Conservation (phyloP, 2,797 vertebrate genomes). For the Tragopan temminckii region DNA sequence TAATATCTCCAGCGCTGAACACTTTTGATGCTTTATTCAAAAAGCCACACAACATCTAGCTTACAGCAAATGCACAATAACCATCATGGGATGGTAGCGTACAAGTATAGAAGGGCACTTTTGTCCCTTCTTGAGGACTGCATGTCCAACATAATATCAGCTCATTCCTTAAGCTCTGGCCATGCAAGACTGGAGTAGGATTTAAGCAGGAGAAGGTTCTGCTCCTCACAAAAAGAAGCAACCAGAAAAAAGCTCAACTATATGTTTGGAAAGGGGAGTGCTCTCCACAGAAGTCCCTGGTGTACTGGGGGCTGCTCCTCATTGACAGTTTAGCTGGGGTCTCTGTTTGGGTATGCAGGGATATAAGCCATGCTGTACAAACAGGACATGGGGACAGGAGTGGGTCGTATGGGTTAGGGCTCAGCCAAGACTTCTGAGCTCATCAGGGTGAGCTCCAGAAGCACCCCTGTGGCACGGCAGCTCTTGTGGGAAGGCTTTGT, state of each 20-base stretch:
- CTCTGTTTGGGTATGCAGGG: not conserved
- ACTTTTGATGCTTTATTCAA: conserved; percentile 51
- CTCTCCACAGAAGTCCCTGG: not conserved
- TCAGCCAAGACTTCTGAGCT: not conserved
- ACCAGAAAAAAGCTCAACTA: not conserved
- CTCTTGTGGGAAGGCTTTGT: not conserved
- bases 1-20: conserved; percentile 21
- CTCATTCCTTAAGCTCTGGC: not conserved
- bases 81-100: not conserved
- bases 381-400: not conserved
- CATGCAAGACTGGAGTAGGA: not conserved
- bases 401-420: not conserved
- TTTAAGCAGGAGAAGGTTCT: not conserved
- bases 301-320: not conserved
- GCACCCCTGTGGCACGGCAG: fast-evolving
- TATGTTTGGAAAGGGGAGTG: not conserved
- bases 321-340: not conserved
- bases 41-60: not conserved
- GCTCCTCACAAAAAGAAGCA: not conserved
- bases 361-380: not conserved
- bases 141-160: not conserved
- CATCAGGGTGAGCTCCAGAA: not conserved
- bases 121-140: not conserved
- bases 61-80: conserved; percentile 39
- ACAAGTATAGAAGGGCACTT: not conserved